Evolutionary conservation across 1,140 invertebrate genomes (phyloP).

Genomic region (Meloidogyne floridensis): DNA sequence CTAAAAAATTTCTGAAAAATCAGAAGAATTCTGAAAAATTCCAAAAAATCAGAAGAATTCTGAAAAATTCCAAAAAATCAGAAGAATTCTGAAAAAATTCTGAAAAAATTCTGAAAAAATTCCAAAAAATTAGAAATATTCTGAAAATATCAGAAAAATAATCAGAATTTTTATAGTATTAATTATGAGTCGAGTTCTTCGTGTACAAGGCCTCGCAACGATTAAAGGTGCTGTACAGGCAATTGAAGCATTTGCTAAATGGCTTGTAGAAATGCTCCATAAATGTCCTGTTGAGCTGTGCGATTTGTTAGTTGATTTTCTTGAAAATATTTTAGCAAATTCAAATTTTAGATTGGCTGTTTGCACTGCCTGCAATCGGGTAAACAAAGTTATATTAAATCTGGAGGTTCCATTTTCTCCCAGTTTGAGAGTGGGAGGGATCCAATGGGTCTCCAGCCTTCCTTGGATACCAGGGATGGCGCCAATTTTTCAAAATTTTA

Average conservation of each 20-base stretch:
- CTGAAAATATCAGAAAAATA: too few species aligned
- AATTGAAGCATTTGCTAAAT: constrained; percentile 92
- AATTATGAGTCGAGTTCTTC: constrained; percentile 82
- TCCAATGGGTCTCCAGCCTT: too few species aligned
- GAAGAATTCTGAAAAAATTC: neutral
- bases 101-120: neutral
- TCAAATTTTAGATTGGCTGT: constrained; percentile 73
- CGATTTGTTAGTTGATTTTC: constrained; percentile 69
- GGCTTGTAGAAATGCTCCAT: constrained; percentile 85
- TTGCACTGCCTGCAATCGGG: constrained; percentile 81
- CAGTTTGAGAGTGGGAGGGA: neutral
- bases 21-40: too few species aligned
- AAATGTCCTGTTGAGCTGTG: constrained; percentile 82
- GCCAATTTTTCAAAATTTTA: too few species aligned
- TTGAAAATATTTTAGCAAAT: neutral
- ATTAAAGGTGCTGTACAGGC: constrained; percentile 71
- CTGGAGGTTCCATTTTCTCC: neutral
- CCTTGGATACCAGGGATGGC: too few species aligned
- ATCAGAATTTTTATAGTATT: constrained; percentile 68
- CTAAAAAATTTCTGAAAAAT: neutral
- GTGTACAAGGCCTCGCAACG: constrained; percentile 74
- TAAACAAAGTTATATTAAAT: neutral
- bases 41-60: neutral
- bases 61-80: neutral
- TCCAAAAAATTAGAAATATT: too few species aligned